Evolutionary conservation across 2,113 vertebrate genomes (phyloP), one percentile per base, ranked within the genome.

Genomic region (Lophotis ruficrista): DNA sequence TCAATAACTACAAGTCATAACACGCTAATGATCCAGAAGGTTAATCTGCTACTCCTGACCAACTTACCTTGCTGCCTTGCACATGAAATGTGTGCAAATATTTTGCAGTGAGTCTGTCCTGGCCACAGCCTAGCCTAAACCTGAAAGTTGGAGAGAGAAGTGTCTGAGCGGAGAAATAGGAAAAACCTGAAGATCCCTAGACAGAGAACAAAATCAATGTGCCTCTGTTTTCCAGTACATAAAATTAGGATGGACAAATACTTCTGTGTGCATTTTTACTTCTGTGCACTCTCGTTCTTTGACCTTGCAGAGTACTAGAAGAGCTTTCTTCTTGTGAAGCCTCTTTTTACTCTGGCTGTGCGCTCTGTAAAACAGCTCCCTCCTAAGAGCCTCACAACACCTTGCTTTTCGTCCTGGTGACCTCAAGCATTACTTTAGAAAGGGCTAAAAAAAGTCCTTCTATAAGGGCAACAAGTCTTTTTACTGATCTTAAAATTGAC

Each of bases 1-100:
- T 96, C 82, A 89, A 64, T 79, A 89, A 58, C 53, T 72, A 61
- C 77, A 69, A 89, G 82, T 43, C 66, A 35, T 57, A 87, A 82
- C 30, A 23, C 20, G 50, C 6, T 76, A 37, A 31, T 58, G 33
- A 85, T 73, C 54, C 58, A 3, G 12, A 50, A 87, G 53, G 54
- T 76, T 95, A 85, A 87, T 53, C 31, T 91, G 57, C 70, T 72
- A n/a, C 37, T 85, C 58, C 37, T 79, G 58, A 88, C 77, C 28
- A 72, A 23, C 24, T 78, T 91, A 48, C 37, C n/a, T 72, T 54
- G 30, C 24, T 73, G 60, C 12, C 33, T 89, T 5, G 1, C 21
- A 37, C 10, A 5, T 14, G 19, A 78, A 86, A 85, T 48, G 23
- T 24, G 17, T 43, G 41, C 70, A 30, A 24, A 64, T 8, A 14